These are phyloP conservation scores for Asobara japonica DNA, from an alignment of 1,140 invertebrate species.

Conservation along the genomic window DNA sequence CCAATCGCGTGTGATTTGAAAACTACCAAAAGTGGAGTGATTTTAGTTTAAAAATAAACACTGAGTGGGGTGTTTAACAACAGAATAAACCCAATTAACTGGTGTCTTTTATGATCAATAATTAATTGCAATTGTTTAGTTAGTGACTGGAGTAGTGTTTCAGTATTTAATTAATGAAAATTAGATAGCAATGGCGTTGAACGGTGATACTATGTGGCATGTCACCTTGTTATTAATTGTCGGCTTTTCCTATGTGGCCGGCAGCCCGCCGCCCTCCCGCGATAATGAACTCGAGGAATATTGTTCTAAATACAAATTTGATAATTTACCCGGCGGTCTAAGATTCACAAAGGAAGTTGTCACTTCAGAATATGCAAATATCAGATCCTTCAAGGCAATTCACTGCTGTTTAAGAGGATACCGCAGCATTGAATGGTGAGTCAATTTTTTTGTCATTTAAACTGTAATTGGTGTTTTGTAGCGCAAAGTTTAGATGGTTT, in stretches of 20 bases:
- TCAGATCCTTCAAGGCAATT: constrained; percentile 76
- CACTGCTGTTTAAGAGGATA: constrained; percentile 80
- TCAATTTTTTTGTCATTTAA: constrained; percentile 34
- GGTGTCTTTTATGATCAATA: no score
- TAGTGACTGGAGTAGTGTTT: no score
- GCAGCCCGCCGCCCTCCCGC: constrained; percentile 32
- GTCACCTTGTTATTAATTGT: neutral
- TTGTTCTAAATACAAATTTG: constrained; percentile 59
- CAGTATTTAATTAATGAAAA: neutral
- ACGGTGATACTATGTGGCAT: neutral
- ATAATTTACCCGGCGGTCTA: constrained; percentile 61
- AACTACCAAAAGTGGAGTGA: neutral
- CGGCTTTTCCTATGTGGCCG: constrained; percentile 24
- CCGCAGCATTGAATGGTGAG: constrained; percentile 81
- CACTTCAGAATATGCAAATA: constrained; percentile 72
- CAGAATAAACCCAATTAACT: no score
- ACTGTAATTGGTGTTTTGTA: no score
- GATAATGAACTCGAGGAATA: constrained; percentile 62
- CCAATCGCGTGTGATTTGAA: neutral
- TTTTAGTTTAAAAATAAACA: neutral
- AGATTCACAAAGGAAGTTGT: constrained; percentile 78
- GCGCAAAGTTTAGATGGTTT: no score
- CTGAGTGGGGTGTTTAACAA: no score
- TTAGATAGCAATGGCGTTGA: constrained; percentile 2
- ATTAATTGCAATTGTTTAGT: no score